Conservation (phyloP, 2,888 invertebrate genomes). For the Scaptomyza tumidula region DNA sequence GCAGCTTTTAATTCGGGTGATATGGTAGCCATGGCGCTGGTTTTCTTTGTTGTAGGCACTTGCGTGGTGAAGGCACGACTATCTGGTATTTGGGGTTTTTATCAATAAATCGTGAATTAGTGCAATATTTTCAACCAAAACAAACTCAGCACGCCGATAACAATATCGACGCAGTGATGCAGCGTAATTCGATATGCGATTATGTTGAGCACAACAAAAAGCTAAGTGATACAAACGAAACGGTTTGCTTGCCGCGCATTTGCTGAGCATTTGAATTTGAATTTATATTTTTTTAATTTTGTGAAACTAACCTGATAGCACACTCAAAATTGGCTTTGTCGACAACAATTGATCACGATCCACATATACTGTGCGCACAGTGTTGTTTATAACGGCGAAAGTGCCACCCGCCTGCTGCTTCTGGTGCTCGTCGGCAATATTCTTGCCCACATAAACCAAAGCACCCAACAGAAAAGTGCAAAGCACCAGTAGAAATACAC, state of each 20-base stretch:
- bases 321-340: slow-evolving; percentile 69
- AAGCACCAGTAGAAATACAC: slow-evolving; percentile 82
- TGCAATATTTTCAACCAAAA: slow-evolving; percentile 8
- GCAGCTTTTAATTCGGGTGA: slow-evolving; percentile 71
- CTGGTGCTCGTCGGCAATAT: slow-evolving; percentile 78
- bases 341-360: slow-evolving; percentile 72
- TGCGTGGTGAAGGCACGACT: slow-evolving; percentile 54
- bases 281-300: slow-evolving; percentile 2
- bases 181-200: slow-evolving; percentile 2
- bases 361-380: slow-evolving; percentile 63
- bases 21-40: slow-evolving; percentile 49
- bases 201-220: slow-evolving; percentile 12
- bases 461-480: slow-evolving; percentile 82
- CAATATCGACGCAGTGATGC: slow-evolving; percentile 11
- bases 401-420: slow-evolving; percentile 42
- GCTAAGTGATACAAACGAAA: slow-evolving; percentile 38
- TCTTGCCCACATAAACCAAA: slow-evolving; percentile 83
- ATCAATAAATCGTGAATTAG: slow-evolving; percentile 21
- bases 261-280: slow-evolving; percentile 5
- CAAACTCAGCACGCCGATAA: slow-evolving; percentile 5
- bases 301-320: slow-evolving; percentile 61
- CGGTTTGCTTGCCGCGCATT: slow-evolving; percentile 3
- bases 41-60: slow-evolving; percentile 50
- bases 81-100: slow-evolving; percentile 41
- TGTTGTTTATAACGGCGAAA: slow-evolving; percentile 40